Conservation (phyloP, 2,113 vertebrate genomes). For the Crotalus horridus region DNA sequence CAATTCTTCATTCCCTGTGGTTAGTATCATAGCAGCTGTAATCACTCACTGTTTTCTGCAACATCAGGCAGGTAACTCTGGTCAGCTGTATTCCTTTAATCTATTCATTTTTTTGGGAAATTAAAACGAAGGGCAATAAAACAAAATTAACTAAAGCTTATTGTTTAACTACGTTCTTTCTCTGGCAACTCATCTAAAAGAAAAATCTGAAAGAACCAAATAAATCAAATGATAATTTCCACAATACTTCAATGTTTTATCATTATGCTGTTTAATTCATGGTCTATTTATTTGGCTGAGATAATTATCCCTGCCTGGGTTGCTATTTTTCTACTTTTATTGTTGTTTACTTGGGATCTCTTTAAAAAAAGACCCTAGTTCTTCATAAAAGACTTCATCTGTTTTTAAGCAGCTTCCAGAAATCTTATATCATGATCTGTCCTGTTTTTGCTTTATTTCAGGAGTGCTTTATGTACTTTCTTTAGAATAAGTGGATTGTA, state of each 20-base stretch:
- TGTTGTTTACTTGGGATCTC: constrained; percentile 24
- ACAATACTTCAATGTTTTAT: constrained; percentile 62
- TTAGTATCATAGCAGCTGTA: constrained; percentile 4
- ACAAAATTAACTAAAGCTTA: constrained; percentile 61
- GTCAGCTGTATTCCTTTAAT: constrained; percentile 49
- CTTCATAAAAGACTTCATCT: neutral
- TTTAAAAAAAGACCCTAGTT: neutral
- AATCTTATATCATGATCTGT: neutral
- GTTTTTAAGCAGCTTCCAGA: neutral
- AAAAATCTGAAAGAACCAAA: constrained; percentile 62
- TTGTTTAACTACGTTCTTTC: constrained; percentile 45
- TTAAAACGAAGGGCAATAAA: constrained; percentile 61
- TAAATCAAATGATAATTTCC: constrained; percentile 61
- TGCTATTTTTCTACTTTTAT: constrained; percentile 25
- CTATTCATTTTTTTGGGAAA: constrained; percentile 32
- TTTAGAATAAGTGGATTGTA: neutral
- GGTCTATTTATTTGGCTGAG: constrained; percentile 47
- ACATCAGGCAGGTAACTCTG: constrained; percentile 40
- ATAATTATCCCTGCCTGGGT: constrained; percentile 43
- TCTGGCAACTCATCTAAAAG: constrained; percentile 64
- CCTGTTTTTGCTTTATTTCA: neutral
- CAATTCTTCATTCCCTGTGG: constrained; percentile 1
- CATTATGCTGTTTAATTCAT: constrained; percentile 54
- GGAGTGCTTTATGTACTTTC: neutral
- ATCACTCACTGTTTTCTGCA: constrained; percentile 25